phyloP scores from a whole-genome alignment of 2,113 vertebrate species.

The Platichthys stellatus region DNA sequence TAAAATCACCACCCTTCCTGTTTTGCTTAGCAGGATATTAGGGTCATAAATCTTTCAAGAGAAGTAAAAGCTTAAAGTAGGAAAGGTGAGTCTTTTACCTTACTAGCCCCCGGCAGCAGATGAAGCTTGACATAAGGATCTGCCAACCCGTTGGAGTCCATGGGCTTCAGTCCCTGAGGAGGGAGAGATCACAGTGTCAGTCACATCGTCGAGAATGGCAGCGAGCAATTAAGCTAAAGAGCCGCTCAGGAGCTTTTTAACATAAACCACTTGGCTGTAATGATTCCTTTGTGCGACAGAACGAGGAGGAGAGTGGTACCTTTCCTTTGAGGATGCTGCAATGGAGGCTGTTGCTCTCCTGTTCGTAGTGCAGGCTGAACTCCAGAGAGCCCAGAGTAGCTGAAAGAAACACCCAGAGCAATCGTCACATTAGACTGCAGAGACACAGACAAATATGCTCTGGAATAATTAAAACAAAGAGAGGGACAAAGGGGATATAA shows the following conservation, averaged over 20 bases:
- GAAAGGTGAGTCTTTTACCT: slow-evolving; percentile 81
- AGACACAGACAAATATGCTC: slow-evolving; percentile 10
- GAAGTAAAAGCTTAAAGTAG: slow-evolving; percentile 24
- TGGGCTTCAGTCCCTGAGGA: slow-evolving; percentile 92
- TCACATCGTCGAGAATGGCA: slow-evolving; percentile 25
- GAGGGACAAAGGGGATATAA: background rate
- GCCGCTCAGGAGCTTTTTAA: slow-evolving; percentile 58
- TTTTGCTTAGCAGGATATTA: slow-evolving; percentile 10
- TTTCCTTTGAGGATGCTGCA: slow-evolving; percentile 94
- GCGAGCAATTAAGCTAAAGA: slow-evolving; percentile 52
- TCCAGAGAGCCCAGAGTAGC: slow-evolving; percentile 94
- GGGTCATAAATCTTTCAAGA: slow-evolving; percentile 30
- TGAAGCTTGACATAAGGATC: slow-evolving; percentile 97
- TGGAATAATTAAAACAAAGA: slow-evolving; percentile 14
- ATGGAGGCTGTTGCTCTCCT: slow-evolving; percentile 92
- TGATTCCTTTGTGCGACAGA: slow-evolving; percentile 37
- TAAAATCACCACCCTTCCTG: slow-evolving; percentile 16
- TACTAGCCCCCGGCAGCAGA: slow-evolving; percentile 95
- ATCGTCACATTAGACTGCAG: slow-evolving; percentile 30
- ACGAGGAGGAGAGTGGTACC: slow-evolving; percentile 75
- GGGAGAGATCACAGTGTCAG: slow-evolving; percentile 22
- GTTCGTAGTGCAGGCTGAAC: slow-evolving; percentile 93
- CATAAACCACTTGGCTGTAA: slow-evolving; percentile 51
- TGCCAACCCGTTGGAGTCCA: slow-evolving; percentile 95
- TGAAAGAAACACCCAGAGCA: slow-evolving; percentile 69